phyloP scores from a whole-genome alignment of 2,797 vertebrate species.

The Orestias chungarensis region DNA sequence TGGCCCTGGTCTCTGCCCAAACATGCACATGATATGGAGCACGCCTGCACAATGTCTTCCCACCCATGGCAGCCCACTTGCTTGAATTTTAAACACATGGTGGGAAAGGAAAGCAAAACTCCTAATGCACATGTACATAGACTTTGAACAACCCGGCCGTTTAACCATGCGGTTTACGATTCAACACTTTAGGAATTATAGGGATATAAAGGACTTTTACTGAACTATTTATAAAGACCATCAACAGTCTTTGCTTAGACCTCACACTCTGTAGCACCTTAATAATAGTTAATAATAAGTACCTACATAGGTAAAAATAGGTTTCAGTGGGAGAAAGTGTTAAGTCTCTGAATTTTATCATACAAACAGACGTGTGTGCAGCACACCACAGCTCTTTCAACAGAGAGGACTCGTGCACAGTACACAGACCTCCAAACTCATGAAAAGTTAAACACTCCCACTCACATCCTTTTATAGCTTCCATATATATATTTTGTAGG shows the following conservation, averaged over 20 bases:
- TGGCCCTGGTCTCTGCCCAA: slow-evolving; percentile 3
- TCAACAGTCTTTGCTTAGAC: slow-evolving; percentile 19
- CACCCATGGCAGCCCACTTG: background rate
- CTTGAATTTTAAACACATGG: slow-evolving; percentile 9
- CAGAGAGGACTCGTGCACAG: slow-evolving; percentile 9
- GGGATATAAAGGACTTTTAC: slow-evolving; percentile 17
- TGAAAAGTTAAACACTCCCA: slow-evolving; percentile 23
- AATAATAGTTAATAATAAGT: background rate
- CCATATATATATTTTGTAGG: background rate
- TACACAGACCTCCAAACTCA: slow-evolving; percentile 22
- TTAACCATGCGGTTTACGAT: slow-evolving; percentile 28
- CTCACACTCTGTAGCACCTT: slow-evolving; percentile 34
- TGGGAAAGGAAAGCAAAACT: slow-evolving; percentile 40
- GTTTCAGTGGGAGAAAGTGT: background rate
- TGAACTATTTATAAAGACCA: slow-evolving; percentile 14
- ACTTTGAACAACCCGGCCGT: slow-evolving; percentile 31
- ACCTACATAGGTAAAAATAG: slow-evolving; percentile 1
- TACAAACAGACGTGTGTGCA: background rate
- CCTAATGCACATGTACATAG: slow-evolving; percentile 33
- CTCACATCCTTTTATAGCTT: background rate
- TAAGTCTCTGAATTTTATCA: background rate
- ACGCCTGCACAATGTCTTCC: slow-evolving; percentile 28
- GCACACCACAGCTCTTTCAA: slow-evolving; percentile 4
- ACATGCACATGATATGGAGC: slow-evolving; percentile 9
- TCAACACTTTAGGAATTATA: slow-evolving; percentile 30